A percentile compares a stretch with the other conserved stretches of the same genome.
These are phyloP conservation scores for Microchrysa polita DNA, from an alignment of 2,888 invertebrate genomes.

Conservation along the genomic window DNA sequence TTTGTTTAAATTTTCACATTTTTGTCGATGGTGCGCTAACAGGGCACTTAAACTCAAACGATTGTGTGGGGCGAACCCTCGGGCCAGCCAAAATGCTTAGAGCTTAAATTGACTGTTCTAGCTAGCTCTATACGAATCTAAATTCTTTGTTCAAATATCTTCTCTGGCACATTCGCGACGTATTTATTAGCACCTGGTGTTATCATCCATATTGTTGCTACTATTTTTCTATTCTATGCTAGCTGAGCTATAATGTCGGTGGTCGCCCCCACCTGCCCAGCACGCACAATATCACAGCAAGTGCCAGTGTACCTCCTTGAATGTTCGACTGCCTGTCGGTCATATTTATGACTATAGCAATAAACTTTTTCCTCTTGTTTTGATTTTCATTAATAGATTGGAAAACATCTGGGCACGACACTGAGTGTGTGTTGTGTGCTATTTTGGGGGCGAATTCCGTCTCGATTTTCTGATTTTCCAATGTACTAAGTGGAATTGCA, in stretches of 20 bases:
- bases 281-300: not conserved
- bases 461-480: constrained; percentile 21
- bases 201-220: not conserved
- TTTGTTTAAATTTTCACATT: constrained; percentile 32
- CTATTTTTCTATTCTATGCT: not conserved
- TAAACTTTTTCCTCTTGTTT: not conserved
- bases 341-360: constrained; percentile 40
- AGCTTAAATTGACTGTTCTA: not conserved
- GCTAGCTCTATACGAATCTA: not conserved
- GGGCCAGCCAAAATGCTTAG: too few species aligned
- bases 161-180: constrained; percentile 13
- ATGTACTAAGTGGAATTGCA: constrained; percentile 39
- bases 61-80: constrained; percentile 8
- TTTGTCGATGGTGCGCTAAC: constrained; percentile 39
- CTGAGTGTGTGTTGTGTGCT: constrained; percentile 13
- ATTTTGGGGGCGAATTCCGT: constrained; percentile 38
- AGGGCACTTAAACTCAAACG: constrained; percentile 34
- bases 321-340: constrained; percentile 33
- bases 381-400: constrained; percentile 39
- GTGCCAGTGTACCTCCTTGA: not conserved
- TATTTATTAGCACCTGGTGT: constrained; percentile 42
- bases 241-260: too few species aligned
- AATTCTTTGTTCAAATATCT: not conserved
- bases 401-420: constrained; percentile 45
- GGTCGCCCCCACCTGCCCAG: too few species aligned